phyloP scores from a whole-genome alignment of 2,113 vertebrate genomes.

The Chauna torquata region DNA sequence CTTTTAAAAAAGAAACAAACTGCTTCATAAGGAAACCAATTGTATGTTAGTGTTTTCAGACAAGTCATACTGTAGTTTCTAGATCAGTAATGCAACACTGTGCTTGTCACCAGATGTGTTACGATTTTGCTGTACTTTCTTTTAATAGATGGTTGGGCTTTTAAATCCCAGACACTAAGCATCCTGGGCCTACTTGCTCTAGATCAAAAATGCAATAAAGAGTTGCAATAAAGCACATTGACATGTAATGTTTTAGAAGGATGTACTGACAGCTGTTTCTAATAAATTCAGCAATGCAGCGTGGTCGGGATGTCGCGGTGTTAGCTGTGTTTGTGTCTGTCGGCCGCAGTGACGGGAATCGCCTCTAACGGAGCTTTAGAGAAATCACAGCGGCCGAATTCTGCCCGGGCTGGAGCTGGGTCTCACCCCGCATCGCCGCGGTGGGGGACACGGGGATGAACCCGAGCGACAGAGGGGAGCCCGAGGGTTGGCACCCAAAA shows the following conservation, averaged over 20 bases:
- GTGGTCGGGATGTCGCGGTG: slow-evolving; percentile 28
- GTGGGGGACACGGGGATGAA: neutral
- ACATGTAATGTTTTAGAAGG: slow-evolving; percentile 74
- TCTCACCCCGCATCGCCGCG: neutral
- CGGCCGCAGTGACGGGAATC: neutral
- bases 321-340: slow-evolving; percentile 34
- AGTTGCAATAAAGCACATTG: slow-evolving; percentile 78
- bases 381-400: neutral
- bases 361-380: neutral
- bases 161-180: slow-evolving; percentile 78
- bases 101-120: slow-evolving; percentile 80
- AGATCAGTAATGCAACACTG: slow-evolving; percentile 81
- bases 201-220: slow-evolving; percentile 80
- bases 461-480: neutral
- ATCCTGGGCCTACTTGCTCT: slow-evolving; percentile 81
- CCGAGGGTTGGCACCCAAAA: neutral
- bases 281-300: slow-evolving; percentile 67
- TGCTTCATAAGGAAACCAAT: slow-evolving; percentile 81
- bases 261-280: slow-evolving; percentile 75
- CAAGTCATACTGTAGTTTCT: slow-evolving; percentile 82
- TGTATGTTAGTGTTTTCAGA: slow-evolving; percentile 78
- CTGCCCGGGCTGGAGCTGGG: neutral
- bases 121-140: slow-evolving; percentile 79
- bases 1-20: slow-evolving; percentile 72
- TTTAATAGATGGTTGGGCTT: slow-evolving; percentile 76